phyloP scores from a whole-genome alignment of 2,113 vertebrate species.

The Diadophis punctatus region DNA sequence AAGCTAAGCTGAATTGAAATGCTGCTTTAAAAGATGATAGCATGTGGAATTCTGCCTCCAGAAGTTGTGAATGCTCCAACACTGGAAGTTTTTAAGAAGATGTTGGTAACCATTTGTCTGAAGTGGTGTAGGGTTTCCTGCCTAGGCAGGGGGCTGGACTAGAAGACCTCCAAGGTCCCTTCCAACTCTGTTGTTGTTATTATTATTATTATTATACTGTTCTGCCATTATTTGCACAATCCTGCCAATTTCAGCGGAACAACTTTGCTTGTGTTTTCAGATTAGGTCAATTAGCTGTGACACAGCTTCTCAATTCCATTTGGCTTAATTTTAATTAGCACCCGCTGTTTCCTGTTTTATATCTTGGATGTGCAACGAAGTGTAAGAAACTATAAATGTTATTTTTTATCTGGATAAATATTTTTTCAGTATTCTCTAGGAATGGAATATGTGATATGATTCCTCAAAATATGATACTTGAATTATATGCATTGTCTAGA shows the following conservation, averaged over 20 bases:
- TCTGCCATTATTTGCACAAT: neutral
- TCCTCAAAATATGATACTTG: neutral
- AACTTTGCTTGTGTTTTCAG: neutral
- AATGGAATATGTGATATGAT: neutral
- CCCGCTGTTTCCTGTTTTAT: neutral
- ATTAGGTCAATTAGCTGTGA: neutral
- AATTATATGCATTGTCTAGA: neutral
- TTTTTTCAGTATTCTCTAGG: neutral
- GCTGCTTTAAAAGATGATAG: neutral
- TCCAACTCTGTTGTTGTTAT: no score
- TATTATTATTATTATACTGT: no score
- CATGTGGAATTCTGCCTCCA: neutral
- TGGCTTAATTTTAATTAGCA: neutral
- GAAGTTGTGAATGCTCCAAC: no score
- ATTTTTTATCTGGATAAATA: neutral
- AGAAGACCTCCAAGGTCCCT: no score
- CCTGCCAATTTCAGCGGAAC: neutral
- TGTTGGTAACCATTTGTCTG: no score
- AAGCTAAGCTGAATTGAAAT: neutral
- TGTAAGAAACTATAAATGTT: neutral
- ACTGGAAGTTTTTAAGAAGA: no score
- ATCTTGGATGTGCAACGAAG: neutral
- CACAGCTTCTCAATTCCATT: neutral
- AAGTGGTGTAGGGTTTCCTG: no score
- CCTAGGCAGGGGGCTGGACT: no score